Evolutionary conservation across 2,888 invertebrate genomes (phyloP), one percentile per base, ranked within the genome.

Genomic region (Teinopalpus imperialis): DNA sequence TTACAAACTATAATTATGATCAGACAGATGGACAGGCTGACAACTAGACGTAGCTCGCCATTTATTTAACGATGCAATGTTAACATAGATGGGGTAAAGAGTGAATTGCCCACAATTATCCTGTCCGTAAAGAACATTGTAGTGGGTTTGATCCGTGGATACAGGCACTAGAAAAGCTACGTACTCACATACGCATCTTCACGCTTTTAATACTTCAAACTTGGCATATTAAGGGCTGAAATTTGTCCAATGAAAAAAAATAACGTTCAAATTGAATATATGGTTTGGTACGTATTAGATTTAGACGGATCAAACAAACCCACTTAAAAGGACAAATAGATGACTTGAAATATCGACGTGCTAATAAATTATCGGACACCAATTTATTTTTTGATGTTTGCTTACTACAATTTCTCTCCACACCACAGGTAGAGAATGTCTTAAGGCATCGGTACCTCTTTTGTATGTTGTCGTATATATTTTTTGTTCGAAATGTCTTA

Each of bases 61-160:
- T 43, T 43, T 43, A 35, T 34, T 34, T 30, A 43, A 27, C 14
- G 13, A 27, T 29, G 21, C 13, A 40, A 30, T 27, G 27, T 13
- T 43, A 20, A 24, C 31, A 9, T 9, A 35, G 14, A 27, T 18
- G 20, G 35, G 27, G 21, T 29, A 27, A 36, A 36, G 3, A 27
- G 43, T 21, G 29, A 29, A 35, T 43, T 35, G 29, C 29, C n/a
- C 12, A 16, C 24, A 37, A 43, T 43, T 43, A 43, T 43, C 30
- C 30, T 24, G 36, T 43, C 43, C 9, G 3, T 24, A 8, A 0
- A 20, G 21, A 24, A 37, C 43, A 30, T 43, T 43, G 35, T 27
- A 13, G 7, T 0, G n/a, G 30, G 9, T 37, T 43, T 30, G 31
- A 31, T 24, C 16, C 18, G 5, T 13, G 18, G 29, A 30, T 14